phyloP scores from a whole-genome alignment of 2,113 vertebrate species.

The Melospiza melodia region DNA sequence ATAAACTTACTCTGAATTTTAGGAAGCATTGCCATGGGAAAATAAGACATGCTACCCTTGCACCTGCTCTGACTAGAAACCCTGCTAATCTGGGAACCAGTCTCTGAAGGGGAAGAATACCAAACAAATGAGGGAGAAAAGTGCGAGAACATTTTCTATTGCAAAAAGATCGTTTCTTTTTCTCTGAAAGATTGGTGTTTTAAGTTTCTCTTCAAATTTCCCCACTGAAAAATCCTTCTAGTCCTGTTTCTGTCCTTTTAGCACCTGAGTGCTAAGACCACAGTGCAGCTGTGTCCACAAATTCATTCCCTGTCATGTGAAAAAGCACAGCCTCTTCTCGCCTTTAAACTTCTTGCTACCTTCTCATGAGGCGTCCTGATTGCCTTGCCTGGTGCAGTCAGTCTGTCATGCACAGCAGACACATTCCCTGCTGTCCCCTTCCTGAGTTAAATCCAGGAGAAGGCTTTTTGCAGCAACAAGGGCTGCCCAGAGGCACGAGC shows the following conservation, averaged over 20 bases:
- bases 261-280: background rate
- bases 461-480: background rate
- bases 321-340: background rate
- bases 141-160: background rate
- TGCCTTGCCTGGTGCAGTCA: background rate
- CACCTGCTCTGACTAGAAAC: background rate
- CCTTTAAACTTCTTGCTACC: background rate
- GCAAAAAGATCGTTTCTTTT: background rate
- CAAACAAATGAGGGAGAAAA: background rate
- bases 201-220: background rate
- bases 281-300: conserved; percentile 6
- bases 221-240: background rate
- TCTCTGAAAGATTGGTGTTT: background rate
- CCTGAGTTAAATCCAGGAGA: background rate
- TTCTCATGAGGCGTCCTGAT: background rate
- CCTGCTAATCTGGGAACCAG: background rate
- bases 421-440: background rate
- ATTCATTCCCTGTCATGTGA: background rate
- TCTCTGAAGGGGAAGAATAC: background rate
- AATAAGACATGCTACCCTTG: background rate
- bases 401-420: background rate
- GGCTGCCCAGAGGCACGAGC: background rate
- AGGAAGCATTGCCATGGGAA: background rate
- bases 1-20: background rate
- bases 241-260: background rate